Conservation (phyloP, 2,113 vertebrate species). For the Etheostoma cragini region DNA sequence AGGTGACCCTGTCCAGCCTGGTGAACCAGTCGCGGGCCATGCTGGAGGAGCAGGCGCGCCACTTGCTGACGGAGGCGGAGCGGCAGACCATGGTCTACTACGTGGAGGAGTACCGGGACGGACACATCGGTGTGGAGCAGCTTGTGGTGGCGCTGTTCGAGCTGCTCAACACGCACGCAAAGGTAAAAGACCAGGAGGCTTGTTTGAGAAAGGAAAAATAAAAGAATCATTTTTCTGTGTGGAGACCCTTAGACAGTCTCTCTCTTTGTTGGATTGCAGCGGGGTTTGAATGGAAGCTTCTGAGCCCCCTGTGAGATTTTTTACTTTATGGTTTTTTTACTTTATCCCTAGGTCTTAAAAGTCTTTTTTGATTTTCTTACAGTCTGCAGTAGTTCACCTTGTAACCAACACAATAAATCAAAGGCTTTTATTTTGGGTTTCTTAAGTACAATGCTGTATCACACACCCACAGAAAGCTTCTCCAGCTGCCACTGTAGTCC, state of each 20-base stretch:
- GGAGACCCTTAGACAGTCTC: background rate
- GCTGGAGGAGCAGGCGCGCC: slow-evolving; percentile 94
- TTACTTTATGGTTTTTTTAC: slow-evolving; percentile 21
- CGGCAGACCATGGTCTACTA: slow-evolving; percentile 94
- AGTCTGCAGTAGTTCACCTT: slow-evolving; percentile 42
- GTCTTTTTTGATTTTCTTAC: slow-evolving; percentile 36
- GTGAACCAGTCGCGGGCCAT: slow-evolving; percentile 92
- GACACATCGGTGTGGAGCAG: slow-evolving; percentile 90
- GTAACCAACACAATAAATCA: slow-evolving; percentile 42
- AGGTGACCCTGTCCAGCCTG: slow-evolving; percentile 95
- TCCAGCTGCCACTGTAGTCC: background rate
- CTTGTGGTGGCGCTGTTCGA: slow-evolving; percentile 94
- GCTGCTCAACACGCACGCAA: slow-evolving; percentile 96
- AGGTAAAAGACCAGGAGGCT: slow-evolving; percentile 82
- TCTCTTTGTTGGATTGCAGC: slow-evolving; percentile 15
- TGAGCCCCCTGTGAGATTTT: slow-evolving; percentile 40
- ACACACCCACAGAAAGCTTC: slow-evolving; percentile 11
- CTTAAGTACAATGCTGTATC: slow-evolving; percentile 9
- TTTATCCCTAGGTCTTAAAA: slow-evolving; percentile 27
- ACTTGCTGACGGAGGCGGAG: slow-evolving; percentile 91
- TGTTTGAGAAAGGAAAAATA: background rate
- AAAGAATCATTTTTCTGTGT: background rate
- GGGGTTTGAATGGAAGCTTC: slow-evolving; percentile 22
- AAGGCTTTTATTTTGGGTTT: slow-evolving; percentile 49
- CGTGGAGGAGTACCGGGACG: slow-evolving; percentile 92